Percentiles rank a stretch among this genome's conserved stretches.
These are phyloP conservation scores for Vulpes vulpes DNA, from an alignment of 2,113 vertebrate genomes.

Conservation along the genomic window DNA sequence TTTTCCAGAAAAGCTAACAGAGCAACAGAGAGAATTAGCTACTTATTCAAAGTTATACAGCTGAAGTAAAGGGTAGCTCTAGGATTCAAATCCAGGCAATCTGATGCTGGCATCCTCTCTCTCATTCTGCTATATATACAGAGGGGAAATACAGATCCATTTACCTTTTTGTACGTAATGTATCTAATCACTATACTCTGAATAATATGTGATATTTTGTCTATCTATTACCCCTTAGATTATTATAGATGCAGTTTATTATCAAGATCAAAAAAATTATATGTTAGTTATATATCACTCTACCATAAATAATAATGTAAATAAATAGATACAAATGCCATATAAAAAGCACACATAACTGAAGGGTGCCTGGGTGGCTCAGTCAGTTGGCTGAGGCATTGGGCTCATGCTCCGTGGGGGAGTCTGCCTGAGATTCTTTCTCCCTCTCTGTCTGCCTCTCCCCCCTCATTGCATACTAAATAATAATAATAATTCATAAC, in stretches of 20 bases:
- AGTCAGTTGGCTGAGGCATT: neutral
- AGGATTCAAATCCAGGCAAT: neutral
- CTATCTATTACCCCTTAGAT: no score
- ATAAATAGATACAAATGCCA: neutral
- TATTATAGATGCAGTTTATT: neutral
- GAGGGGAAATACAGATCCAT: neutral
- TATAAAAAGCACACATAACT: neutral
- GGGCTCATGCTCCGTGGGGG: neutral
- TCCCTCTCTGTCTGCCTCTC: neutral
- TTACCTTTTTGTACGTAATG: neutral
- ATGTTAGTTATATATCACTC: neutral
- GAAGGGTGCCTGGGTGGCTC: neutral
- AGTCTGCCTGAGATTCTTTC: neutral
- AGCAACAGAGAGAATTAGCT: neutral
- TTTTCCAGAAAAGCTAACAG: neutral
- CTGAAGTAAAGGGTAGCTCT: neutral
- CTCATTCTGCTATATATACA: accelerated
- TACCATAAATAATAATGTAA: neutral
- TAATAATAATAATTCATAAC: no score
- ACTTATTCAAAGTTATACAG: neutral
- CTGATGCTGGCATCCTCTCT: neutral
- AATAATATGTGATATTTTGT: neutral
- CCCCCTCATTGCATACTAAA: neutral
- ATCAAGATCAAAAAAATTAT: neutral
- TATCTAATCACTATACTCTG: neutral